phyloP scores from a whole-genome alignment of 1,140 invertebrate genomes.

The Hyposmocoma kahamanoa region DNA sequence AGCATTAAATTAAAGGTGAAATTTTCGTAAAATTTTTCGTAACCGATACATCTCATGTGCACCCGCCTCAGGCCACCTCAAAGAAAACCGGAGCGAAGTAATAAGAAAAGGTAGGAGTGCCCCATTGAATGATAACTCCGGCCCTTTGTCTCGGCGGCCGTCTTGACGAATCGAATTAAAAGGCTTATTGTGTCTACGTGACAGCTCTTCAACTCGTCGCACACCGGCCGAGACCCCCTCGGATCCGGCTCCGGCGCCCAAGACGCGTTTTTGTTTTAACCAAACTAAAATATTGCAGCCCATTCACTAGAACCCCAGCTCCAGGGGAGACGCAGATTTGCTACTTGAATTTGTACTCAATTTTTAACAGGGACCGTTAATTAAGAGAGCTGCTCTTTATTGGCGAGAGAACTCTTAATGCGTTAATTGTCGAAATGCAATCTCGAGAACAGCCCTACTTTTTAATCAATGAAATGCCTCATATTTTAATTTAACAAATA shows the following conservation, averaged over 20 bases:
- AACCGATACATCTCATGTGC: slow-evolving; percentile 32
- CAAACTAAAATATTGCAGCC: slow-evolving; percentile 73
- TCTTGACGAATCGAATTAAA: slow-evolving; percentile 73
- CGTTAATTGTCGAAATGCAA: slow-evolving; percentile 73
- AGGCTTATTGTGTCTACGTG: slow-evolving; percentile 74
- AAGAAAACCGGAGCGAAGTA: slow-evolving; percentile 61
- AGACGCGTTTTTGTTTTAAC: slow-evolving; percentile 62
- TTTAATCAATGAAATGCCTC: slow-evolving; percentile 60
- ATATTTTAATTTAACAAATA: slow-evolving; percentile 53
- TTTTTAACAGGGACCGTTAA: slow-evolving; percentile 71
- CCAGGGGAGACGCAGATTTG: slow-evolving; percentile 48
- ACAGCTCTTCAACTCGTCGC: slow-evolving; percentile 46
- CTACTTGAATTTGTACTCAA: slow-evolving; percentile 73
- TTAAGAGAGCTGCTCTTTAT: slow-evolving; percentile 69
- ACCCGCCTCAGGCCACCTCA: slow-evolving; percentile 32
- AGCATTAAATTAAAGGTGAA: no score
- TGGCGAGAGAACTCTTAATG: slow-evolving; percentile 64
- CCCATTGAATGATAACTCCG: slow-evolving; percentile 72
- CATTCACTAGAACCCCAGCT: slow-evolving; percentile 57
- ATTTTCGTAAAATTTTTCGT: no score
- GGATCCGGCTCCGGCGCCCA: no score
- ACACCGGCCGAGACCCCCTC: no score
- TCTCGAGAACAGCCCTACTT: slow-evolving; percentile 57
- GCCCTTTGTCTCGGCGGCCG: slow-evolving; percentile 64
- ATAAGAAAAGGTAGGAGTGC: slow-evolving; percentile 71